A percentile compares a stretch with the other conserved stretches of the same genome.
Conservation (phyloP, 1,140 invertebrate genomes). For the Brachionus sp. region DNA sequence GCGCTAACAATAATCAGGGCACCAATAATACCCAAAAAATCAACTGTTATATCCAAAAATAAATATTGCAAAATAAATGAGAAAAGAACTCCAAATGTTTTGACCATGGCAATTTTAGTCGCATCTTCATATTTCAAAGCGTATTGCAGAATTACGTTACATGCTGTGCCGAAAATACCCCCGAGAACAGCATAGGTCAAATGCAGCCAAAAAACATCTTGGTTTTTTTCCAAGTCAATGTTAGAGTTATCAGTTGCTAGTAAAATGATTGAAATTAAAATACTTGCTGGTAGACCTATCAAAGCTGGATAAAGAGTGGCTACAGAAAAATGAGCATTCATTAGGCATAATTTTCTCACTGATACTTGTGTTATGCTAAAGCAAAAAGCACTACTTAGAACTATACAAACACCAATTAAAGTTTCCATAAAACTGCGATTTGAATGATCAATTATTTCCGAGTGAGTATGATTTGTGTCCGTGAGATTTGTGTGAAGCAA, state of each 20-base stretch:
- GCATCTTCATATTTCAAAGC: slow-evolving; percentile 27
- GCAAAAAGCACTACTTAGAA: background rate
- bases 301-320: slow-evolving; percentile 24
- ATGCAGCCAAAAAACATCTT: background rate
- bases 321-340: slow-evolving; percentile 33
- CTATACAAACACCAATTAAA: background rate
- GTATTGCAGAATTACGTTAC: background rate
- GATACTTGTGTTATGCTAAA: slow-evolving; percentile 15
- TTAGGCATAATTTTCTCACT: slow-evolving; percentile 5
- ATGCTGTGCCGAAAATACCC: background rate
- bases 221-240: background rate
- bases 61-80: slow-evolving; percentile 21
- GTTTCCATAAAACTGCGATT: background rate
- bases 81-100: background rate
- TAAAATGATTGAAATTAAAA: background rate
- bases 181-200: background rate
- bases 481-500: background rate
- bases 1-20: background rate
- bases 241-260: background rate
- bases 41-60: background rate
- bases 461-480: background rate
- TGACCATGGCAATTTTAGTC: slow-evolving; percentile 3
- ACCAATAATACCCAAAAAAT: background rate
- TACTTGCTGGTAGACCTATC: slow-evolving; percentile 19
- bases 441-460: slow-evolving; percentile 3